Percentiles rank a stretch among this genome's conserved stretches.
phyloP scores from a whole-genome alignment of 2,113 vertebrate genomes.

The Raja brachyura region DNA sequence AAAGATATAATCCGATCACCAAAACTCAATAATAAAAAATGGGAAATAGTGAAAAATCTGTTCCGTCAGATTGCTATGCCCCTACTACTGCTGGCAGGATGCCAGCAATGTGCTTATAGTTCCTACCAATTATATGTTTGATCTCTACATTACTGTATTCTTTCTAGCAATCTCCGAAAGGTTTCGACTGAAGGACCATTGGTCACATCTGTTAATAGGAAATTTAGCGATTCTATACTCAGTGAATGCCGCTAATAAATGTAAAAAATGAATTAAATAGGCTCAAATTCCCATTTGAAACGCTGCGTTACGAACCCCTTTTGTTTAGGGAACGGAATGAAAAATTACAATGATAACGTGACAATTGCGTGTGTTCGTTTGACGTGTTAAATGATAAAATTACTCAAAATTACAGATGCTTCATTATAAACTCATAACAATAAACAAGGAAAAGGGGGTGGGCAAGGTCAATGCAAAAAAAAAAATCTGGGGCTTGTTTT shows the following conservation, averaged over 20 bases:
- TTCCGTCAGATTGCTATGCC: neutral
- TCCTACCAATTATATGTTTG: neutral
- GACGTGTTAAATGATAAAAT: neutral
- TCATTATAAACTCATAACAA: neutral
- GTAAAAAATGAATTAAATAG: neutral
- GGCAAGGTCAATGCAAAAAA: neutral
- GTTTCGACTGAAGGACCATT: neutral
- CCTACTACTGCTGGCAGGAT: neutral
- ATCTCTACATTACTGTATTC: neutral
- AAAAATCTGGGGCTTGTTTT: neutral
- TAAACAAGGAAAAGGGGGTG: neutral
- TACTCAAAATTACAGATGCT: neutral
- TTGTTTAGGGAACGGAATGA: neutral
- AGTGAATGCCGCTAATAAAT: neutral
- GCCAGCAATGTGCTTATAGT: constrained; percentile 29
- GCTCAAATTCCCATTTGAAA: neutral
- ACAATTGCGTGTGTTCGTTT: neutral
- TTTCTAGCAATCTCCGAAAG: neutral
- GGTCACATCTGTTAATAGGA: neutral
- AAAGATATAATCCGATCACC: neutral
- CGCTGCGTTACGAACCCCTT: neutral
- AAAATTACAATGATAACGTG: neutral
- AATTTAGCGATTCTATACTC: neutral
- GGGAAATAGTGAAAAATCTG: neutral
- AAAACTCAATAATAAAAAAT: neutral